These are phyloP conservation scores for Trichogramma evanescens DNA, from an alignment of 2,888 invertebrate species.

Conservation along the genomic window DNA sequence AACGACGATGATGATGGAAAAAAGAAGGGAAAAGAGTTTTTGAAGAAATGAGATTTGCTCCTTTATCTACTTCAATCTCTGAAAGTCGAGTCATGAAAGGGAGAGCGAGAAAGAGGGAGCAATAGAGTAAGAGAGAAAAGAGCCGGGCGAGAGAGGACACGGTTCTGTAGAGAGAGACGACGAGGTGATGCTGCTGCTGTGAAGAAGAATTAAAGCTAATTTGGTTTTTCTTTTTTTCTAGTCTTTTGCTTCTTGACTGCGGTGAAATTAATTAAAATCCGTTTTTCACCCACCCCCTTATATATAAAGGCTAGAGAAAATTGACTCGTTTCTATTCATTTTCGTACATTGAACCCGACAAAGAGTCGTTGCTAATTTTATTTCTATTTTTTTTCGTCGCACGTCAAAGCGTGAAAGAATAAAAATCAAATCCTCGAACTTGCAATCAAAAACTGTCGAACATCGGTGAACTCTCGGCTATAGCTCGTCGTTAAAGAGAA, in stretches of 20 bases:
- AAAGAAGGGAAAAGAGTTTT: background rate
- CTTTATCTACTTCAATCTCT: conserved; percentile 13
- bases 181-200: background rate
- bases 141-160: background rate
- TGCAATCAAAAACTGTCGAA: too few relatives aligned
- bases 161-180: too few relatives aligned
- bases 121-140: background rate
- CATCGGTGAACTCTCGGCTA: too few relatives aligned
- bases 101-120: background rate
- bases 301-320: too few relatives aligned
- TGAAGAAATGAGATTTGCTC: background rate
- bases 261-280: conserved; percentile 17
- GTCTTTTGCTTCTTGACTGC: background rate
- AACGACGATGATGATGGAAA: too few relatives aligned
- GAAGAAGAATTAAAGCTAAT: conserved; percentile 14
- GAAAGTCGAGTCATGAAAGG: conserved; percentile 1
- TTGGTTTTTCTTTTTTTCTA: conserved; percentile 14
- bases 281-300: background rate
- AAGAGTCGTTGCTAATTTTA: too few relatives aligned
- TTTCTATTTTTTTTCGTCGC: too few relatives aligned
- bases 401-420: too few relatives aligned
- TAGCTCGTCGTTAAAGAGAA: too few relatives aligned
- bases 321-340: too few relatives aligned
- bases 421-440: too few relatives aligned
- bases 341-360: too few relatives aligned